Conservation (phyloP, 1,140 invertebrate species). For the Listronotus bonariensis region DNA sequence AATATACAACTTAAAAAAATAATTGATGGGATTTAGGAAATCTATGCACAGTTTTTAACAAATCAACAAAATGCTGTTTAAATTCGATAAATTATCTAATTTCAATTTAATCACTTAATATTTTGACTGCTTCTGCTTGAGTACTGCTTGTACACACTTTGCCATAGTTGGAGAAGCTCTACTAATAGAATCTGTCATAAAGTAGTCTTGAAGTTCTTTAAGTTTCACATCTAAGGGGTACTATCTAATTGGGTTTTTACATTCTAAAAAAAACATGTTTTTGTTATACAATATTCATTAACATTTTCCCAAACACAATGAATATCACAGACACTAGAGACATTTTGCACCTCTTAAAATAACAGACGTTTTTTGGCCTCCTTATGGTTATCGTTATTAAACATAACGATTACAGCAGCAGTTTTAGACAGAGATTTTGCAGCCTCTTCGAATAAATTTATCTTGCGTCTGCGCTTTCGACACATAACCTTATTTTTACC, state of each 20-base stretch:
- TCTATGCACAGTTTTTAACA: not conserved
- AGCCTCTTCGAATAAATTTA: no score
- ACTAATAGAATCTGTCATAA: slow-evolving; percentile 96
- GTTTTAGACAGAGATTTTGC: no score
- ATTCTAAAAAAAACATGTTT: slow-evolving; percentile 36
- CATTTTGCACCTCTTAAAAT: no score
- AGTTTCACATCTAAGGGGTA: slow-evolving; percentile 77
- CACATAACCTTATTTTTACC: no score
- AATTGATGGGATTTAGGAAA: not conserved
- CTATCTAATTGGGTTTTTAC: slow-evolving; percentile 56
- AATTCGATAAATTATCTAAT: not conserved
- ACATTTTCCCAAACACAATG: no score
- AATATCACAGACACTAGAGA: no score
- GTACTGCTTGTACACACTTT: slow-evolving; percentile 91
- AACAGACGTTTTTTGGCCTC: no score
- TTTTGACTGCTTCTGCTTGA: slow-evolving; percentile 72
- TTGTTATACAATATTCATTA: no score
- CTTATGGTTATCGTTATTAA: no score
- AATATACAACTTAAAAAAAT: slow-evolving; percentile 7
- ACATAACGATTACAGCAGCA: no score
- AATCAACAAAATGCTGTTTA: not conserved
- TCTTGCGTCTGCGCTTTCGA: no score
- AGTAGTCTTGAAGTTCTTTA: slow-evolving; percentile 90
- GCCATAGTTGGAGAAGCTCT: slow-evolving; percentile 98
- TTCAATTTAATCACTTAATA: slow-evolving; percentile 48